Percentiles rank a stretch among this genome's conserved stretches.
phyloP scores from a whole-genome alignment of 2,888 invertebrate genomes.

The Mesorhabditis belari region DNA sequence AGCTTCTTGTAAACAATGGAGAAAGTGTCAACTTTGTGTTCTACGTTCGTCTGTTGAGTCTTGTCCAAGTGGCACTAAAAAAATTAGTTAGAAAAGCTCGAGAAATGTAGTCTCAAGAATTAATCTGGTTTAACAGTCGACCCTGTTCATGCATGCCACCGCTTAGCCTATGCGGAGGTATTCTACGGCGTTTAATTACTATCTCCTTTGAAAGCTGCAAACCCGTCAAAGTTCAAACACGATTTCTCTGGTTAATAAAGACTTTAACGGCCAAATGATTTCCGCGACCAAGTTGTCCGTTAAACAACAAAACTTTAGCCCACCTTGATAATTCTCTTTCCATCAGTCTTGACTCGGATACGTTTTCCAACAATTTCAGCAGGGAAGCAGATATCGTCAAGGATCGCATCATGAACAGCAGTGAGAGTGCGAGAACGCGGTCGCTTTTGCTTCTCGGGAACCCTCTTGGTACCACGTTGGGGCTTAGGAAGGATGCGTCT shows the following conservation, averaged over 20 bases:
- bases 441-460: slow-evolving; percentile 67
- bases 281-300: too few relatives aligned
- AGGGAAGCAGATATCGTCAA: slow-evolving; percentile 94
- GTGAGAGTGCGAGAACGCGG: slow-evolving; percentile 79
- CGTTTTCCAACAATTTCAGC: slow-evolving; percentile 98
- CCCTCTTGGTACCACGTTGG: slow-evolving; percentile 69
- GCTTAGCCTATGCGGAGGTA: too few relatives aligned
- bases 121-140: too few relatives aligned
- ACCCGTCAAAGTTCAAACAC: too few relatives aligned
- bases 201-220: too few relatives aligned
- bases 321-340: slow-evolving; percentile 84
- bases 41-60: slow-evolving; percentile 95
- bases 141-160: too few relatives aligned
- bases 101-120: too few relatives aligned
- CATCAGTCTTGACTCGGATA: slow-evolving; percentile 88
- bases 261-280: too few relatives aligned
- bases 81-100: not conserved
- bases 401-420: slow-evolving; percentile 89
- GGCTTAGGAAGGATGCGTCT: slow-evolving; percentile 96
- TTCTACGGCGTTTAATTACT: too few relatives aligned
- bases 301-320: too few relatives aligned
- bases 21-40: slow-evolving; percentile 94
- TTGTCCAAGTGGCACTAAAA: slow-evolving; percentile 69
- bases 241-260: too few relatives aligned
- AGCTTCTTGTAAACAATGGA: slow-evolving; percentile 96